phyloP scores from a whole-genome alignment of 2,888 invertebrate species.

The Sinohyriopsis cumingii region DNA sequence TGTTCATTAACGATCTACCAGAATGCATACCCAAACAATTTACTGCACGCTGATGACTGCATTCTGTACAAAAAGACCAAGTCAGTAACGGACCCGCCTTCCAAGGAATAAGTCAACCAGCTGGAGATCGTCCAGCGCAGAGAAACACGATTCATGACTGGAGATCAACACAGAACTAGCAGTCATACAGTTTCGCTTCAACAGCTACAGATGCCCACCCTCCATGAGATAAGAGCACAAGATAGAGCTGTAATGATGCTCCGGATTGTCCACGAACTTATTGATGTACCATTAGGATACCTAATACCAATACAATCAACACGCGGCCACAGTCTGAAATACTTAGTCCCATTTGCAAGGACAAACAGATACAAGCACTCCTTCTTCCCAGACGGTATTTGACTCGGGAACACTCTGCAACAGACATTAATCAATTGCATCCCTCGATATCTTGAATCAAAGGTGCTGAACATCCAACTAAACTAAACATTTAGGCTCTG shows the following conservation, averaged over 20 bases:
- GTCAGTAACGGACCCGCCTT: background rate
- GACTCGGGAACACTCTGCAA: conserved; percentile 2
- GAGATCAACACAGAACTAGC: conserved; percentile 1
- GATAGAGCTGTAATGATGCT: conserved; percentile 4
- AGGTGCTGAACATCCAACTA: conserved; percentile 2
- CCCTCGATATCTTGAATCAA: conserved; percentile 14
- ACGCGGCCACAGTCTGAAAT: conserved; percentile 4
- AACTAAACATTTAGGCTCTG: too few species aligned
- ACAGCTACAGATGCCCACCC: background rate
- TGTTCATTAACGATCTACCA: conserved; percentile 8
- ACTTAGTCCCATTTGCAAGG: conserved; percentile 1
- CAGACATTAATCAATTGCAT: conserved; percentile 10
- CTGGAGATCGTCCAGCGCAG: conserved; percentile 10
- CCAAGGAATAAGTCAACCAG: background rate
- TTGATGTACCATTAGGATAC: background rate
- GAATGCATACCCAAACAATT: conserved; percentile 1
- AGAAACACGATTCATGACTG: background rate
- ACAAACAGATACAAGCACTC: background rate
- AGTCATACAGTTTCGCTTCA: conserved; percentile 2
- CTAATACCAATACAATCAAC: background rate
- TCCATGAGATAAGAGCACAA: conserved; percentile 1
- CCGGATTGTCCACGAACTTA: conserved; percentile 1
- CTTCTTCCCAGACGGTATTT: conserved; percentile 12
- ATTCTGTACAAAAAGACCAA: background rate
- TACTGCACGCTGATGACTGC: background rate